A percentile compares a stretch with the other conserved stretches of the same genome.
These are phyloP conservation scores for Nomia melanderi DNA, from an alignment of 1,140 invertebrate species.

Conservation along the genomic window DNA sequence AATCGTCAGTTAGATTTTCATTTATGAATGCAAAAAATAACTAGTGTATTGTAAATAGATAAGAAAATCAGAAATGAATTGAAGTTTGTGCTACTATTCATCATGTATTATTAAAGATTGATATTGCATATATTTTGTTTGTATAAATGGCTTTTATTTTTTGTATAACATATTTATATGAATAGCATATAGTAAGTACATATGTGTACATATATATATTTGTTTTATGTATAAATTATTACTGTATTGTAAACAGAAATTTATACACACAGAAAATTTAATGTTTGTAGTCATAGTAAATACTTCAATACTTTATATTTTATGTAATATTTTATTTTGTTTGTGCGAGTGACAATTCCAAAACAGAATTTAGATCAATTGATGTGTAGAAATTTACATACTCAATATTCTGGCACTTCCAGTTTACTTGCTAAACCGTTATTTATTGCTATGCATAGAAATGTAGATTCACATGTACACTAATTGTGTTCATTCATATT, in stretches of 20 bases:
- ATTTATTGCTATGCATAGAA: neutral
- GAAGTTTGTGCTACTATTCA: conserved; percentile 65
- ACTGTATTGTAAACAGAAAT: neutral
- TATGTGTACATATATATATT: conserved; percentile 10
- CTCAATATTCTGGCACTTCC: neutral
- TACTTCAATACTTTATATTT: neutral
- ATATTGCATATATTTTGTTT: conserved; percentile 45
- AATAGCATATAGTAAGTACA: conserved; percentile 24
- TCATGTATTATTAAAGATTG: conserved; percentile 63
- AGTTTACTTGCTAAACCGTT: neutral
- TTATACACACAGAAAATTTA: neutral
- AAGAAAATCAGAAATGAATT: conserved; percentile 42
- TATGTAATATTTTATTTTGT: conserved; percentile 1
- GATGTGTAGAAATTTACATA: neutral
- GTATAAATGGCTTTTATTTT: conserved; percentile 30
- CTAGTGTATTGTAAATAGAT: conserved; percentile 48
- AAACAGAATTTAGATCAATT: neutral
- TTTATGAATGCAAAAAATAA: conserved; percentile 34
- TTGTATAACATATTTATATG: no score
- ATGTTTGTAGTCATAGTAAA: neutral
- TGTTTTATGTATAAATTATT: conserved; percentile 19
- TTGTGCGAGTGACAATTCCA: neutral
- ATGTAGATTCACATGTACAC: neutral
- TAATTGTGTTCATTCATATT: neutral
- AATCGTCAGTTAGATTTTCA: conserved; percentile 27